These are phyloP conservation scores for Stenurella melanura DNA, from an alignment of 2,888 invertebrate species.

Conservation along the genomic window DNA sequence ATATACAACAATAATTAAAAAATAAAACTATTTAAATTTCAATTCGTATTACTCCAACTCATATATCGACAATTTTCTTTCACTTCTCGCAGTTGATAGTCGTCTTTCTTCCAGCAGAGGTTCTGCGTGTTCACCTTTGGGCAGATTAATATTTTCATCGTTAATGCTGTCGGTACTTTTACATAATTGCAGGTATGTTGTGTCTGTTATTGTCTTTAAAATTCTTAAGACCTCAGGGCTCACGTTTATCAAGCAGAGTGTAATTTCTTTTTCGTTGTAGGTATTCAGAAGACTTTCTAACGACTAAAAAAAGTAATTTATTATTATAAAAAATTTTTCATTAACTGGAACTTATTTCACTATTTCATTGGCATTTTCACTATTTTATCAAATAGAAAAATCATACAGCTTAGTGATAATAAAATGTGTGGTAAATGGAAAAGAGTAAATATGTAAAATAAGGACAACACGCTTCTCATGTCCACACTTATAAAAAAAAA, in stretches of 20 bases:
- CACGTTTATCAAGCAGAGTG: slow-evolving; percentile 75
- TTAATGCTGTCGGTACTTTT: slow-evolving; percentile 48
- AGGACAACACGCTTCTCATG: too few relatives aligned
- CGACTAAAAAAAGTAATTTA: slow-evolving; percentile 73
- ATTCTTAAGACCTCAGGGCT: slow-evolving; percentile 64
- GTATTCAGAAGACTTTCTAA: slow-evolving; percentile 77
- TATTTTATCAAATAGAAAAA: too few relatives aligned
- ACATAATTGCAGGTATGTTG: slow-evolving; percentile 50
- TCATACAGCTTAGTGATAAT: too few relatives aligned
- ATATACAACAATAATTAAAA: not conserved
- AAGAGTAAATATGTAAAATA: too few relatives aligned
- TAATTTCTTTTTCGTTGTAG: slow-evolving; percentile 74
- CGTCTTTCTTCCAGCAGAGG: slow-evolving; percentile 40
- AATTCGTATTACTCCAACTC: slow-evolving; percentile 45
- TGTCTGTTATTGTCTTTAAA: slow-evolving; percentile 58
- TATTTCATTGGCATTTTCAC: too few relatives aligned
- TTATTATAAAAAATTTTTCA: not conserved
- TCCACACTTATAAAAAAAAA: too few relatives aligned
- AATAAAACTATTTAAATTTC: not conserved
- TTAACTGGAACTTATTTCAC: too few relatives aligned
- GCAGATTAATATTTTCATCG: slow-evolving; percentile 38
- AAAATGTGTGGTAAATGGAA: too few relatives aligned
- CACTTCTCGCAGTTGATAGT: slow-evolving; percentile 32
- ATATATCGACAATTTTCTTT: slow-evolving; percentile 48
- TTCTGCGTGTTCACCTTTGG: slow-evolving; percentile 26